Evolutionary conservation across 2,113 vertebrate species (phyloP).

Genomic region (Hystrix cristata): DNA sequence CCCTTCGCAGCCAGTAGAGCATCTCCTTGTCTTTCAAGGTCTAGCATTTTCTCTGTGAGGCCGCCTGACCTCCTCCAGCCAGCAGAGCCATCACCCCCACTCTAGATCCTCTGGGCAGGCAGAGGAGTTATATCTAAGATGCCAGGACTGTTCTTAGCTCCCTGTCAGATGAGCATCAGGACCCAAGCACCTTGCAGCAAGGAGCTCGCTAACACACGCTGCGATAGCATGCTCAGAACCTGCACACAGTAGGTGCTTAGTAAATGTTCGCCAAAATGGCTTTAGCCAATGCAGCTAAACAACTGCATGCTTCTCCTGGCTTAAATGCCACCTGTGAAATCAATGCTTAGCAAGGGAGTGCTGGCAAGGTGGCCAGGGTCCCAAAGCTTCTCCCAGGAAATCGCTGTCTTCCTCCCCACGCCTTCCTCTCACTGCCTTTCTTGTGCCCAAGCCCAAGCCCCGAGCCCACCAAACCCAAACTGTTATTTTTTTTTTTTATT

Average conservation of each 20-base stretch:
- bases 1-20: background rate
- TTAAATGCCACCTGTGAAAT: constrained; percentile 85
- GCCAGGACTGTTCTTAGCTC: background rate
- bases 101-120: background rate
- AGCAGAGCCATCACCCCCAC: background rate
- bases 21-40: background rate
- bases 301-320: constrained; percentile 71
- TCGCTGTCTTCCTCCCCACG: constrained; percentile 61
- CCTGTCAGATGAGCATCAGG: background rate
- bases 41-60: constrained; percentile 8
- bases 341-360: constrained; percentile 82
- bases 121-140: background rate
- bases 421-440: constrained; percentile 70
- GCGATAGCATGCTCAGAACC: background rate
- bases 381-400: constrained; percentile 45
- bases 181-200: background rate
- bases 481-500: constrained; percentile 69
- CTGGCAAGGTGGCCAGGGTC: constrained; percentile 66
- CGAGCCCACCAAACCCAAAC: constrained; percentile 83
- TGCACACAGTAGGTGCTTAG: constrained; percentile 27
- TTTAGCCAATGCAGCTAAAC: background rate
- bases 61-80: constrained; percentile 20
- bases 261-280: background rate
- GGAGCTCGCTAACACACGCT: background rate
- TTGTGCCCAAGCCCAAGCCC: constrained; percentile 76